These are phyloP conservation scores for Tinamus major DNA, from an alignment of 2,797 vertebrate genomes.

Conservation along the genomic window DNA sequence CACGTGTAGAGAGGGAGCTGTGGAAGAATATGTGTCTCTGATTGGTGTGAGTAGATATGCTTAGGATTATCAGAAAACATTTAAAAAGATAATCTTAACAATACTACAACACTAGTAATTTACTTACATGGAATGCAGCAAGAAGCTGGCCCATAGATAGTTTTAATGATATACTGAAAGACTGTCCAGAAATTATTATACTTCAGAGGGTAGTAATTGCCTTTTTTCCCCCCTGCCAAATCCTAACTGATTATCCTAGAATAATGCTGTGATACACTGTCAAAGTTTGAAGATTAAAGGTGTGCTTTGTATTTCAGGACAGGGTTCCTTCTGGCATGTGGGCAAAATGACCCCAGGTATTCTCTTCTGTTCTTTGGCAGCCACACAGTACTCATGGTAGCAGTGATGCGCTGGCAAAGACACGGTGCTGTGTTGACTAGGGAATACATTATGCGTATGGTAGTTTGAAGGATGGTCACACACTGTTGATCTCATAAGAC, in stretches of 20 bases:
- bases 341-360: not conserved
- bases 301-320: not conserved
- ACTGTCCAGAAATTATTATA: not conserved
- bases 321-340: conserved; percentile 10
- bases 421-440: conserved; percentile 47
- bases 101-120: not conserved
- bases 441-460: conserved; percentile 41
- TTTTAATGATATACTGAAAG: not conserved
- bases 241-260: not conserved
- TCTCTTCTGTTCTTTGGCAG: conserved; percentile 53
- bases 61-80: not conserved
- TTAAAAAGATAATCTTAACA: not conserved
- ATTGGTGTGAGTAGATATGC: not conserved
- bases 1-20: not conserved
- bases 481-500: conserved; percentile 39
- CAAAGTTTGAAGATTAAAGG: not conserved
- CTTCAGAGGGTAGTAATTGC: not conserved
- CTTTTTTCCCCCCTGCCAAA: not conserved
- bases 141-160: not conserved
- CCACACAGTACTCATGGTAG: conserved; percentile 5
- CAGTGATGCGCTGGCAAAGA: conserved; percentile 22
- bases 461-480: conserved; percentile 59
- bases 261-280: not conserved
- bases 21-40: not conserved
- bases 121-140: not conserved